Evolutionary conservation across 2,113 vertebrate genomes (phyloP), one percentile per base, ranked within the genome.

Genomic region (Petroica traversi): DNA sequence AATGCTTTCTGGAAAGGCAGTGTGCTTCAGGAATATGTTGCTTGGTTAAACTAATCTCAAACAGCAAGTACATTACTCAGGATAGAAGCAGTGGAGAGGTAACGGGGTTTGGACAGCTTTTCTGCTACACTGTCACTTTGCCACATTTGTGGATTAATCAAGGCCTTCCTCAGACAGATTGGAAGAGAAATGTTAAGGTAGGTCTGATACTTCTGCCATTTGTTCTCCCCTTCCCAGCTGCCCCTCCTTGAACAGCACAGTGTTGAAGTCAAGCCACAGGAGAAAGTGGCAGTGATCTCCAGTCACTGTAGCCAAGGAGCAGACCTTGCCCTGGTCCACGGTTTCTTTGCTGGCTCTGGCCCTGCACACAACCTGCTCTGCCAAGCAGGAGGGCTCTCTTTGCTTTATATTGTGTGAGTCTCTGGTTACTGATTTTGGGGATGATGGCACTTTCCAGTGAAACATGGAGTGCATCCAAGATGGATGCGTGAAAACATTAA

Each of bases 291-390:
- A 24, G 33, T 8, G 64, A 31, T 66, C 22, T 6, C 23, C 1
- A 4, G 57, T 16, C 14, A 2, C 43, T 5, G 10, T 10, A 26
- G 75, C 23, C 0, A 5, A 80, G 72, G 49, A 84, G 46, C 33
- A 57, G 57, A 45, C 14, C 18, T 36, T 57, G 59, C 34, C 6
- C 2, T 34, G 3, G 0, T 62, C 18, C 29, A 38, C 51, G 20
- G 15, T 36, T 54, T 18, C 52, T 28, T 67, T 83, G 75, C 52
- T 3, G 3, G 46, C 78, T 61, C 36, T 9, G 7, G 28, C 38
- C 45, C 2, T 11, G 19, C 11, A 26, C 2, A 2, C 0, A 4
- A 5, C 19, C 23, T 0, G 1, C 45, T 48, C 63, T 28, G 38
- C 49, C 38, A 26, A 5, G 33, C 13, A 15, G n/a, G 55, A 36